Conservation (phyloP, 1,140 invertebrate genomes). For the Dendrolimus kikuchii region DNA sequence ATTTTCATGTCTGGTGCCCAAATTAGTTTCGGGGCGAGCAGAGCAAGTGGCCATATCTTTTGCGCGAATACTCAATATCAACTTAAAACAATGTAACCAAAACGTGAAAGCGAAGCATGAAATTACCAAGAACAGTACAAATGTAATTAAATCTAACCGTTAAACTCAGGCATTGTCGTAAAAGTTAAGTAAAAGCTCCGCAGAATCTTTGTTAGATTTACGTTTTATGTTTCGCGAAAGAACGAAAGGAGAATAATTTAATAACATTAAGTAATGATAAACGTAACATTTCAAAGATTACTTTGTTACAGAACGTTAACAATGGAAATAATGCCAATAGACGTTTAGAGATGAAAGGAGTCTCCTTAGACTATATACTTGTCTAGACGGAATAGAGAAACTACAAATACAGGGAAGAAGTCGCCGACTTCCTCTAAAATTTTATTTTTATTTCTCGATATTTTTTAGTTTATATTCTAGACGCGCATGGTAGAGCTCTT, state of each 20-base stretch:
- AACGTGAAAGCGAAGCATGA: slow-evolving; percentile 37
- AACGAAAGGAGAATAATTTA: slow-evolving; percentile 18
- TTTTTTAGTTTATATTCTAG: too few relatives aligned
- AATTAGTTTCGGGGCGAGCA: slow-evolving; percentile 38
- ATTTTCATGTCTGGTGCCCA: slow-evolving; percentile 32
- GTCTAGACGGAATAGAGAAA: too few relatives aligned
- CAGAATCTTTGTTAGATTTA: slow-evolving; percentile 39
- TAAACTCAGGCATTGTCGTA: slow-evolving; percentile 45
- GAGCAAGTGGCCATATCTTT: slow-evolving; percentile 48
- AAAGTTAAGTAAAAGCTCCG: slow-evolving; percentile 41
- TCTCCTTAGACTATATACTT: too few relatives aligned
- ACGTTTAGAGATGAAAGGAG: too few relatives aligned
- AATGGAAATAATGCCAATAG: slow-evolving; percentile 3
- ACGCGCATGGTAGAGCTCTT: too few relatives aligned
- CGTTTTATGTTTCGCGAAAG: slow-evolving; percentile 24
- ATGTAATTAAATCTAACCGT: slow-evolving; percentile 41
- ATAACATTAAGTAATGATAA: slow-evolving; percentile 21
- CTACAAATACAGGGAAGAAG: too few relatives aligned
- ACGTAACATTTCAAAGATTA: slow-evolving; percentile 9
- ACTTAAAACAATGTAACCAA: slow-evolving; percentile 57
- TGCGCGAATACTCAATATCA: slow-evolving; percentile 45
- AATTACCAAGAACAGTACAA: slow-evolving; percentile 39
- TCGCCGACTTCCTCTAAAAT: too few relatives aligned
- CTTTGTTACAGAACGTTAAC: slow-evolving; percentile 7
- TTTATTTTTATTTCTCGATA: too few relatives aligned